Evolutionary conservation across 2,888 invertebrate species (phyloP).

Genomic region (Caenorhabditis sp.): DNA sequence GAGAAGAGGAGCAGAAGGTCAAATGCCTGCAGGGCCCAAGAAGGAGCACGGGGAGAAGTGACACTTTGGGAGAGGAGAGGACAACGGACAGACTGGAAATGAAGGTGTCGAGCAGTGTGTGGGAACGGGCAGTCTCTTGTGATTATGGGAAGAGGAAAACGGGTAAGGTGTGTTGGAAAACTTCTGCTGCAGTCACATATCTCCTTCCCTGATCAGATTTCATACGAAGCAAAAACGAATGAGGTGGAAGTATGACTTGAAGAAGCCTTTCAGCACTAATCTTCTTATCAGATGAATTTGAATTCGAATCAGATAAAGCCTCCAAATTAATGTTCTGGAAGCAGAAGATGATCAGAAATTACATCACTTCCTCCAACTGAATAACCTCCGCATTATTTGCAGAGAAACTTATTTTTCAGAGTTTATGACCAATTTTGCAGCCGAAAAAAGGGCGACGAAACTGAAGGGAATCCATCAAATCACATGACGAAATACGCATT

Average conservation of each 20-base stretch:
- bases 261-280: neutral
- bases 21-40: conserved; percentile 43
- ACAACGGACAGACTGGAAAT: neutral
- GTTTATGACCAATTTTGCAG: conserved; percentile 16
- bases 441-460: conserved; percentile 18
- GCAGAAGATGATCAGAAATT: neutral
- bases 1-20: conserved; percentile 28
- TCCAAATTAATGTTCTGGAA: neutral
- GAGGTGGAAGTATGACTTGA: neutral
- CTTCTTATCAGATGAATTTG: neutral
- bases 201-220: too few relatives aligned
- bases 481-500: conserved; percentile 34
- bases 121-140: neutral
- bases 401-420: neutral
- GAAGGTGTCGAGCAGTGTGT: neutral
- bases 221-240: too few relatives aligned
- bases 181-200: too few relatives aligned
- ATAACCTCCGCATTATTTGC: too few relatives aligned
- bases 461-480: conserved; percentile 11
- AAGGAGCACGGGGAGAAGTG: neutral
- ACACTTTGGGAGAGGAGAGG: neutral
- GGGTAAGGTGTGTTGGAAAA: too few relatives aligned
- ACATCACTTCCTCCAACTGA: too few relatives aligned
- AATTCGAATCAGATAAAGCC: neutral
- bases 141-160: too few relatives aligned